Evolutionary conservation across 2,797 vertebrate genomes (phyloP).

Genomic region (Centroberyx gerrardi): DNA sequence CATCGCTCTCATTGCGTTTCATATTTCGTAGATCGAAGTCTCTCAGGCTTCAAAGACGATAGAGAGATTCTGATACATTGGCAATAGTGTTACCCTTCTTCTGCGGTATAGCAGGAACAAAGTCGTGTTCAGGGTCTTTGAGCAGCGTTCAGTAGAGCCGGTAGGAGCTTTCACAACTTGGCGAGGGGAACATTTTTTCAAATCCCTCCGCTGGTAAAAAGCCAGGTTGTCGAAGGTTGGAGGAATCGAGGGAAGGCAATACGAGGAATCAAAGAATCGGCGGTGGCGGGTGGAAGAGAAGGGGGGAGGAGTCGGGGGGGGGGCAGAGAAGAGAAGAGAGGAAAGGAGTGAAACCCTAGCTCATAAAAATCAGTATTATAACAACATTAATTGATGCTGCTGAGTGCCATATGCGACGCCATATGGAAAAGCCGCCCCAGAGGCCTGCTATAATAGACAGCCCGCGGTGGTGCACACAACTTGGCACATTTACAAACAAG

Average conservation of each 20-base stretch:
- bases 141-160: constrained; percentile 43
- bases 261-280: constrained; percentile 57
- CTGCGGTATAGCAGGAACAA: constrained; percentile 46
- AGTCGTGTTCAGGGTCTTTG: constrained; percentile 57
- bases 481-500: constrained; percentile 91
- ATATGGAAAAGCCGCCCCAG: constrained; percentile 87
- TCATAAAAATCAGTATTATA: constrained; percentile 89
- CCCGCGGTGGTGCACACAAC: constrained; percentile 85
- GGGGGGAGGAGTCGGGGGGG: constrained; percentile 2
- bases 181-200: constrained; percentile 34
- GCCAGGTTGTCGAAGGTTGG: constrained; percentile 56
- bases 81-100: constrained; percentile 25
- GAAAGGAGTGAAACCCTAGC: constrained; percentile 68
- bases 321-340: constrained; percentile 5
- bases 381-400: constrained; percentile 91
- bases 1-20: constrained; percentile 27
- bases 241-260: constrained; percentile 39
- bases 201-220: constrained; percentile 36
- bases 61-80: constrained; percentile 37
- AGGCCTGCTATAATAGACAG: constrained; percentile 89
- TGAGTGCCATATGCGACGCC: constrained; percentile 88
- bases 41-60: constrained; percentile 33
- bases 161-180: constrained; percentile 49
- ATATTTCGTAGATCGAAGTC: constrained; percentile 31
- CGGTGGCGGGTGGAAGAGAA: not conserved